Evolutionary conservation across 1,140 invertebrate species (phyloP), one percentile per base, ranked within the genome.

Genomic region (Stenopsyche tienmushanensis): DNA sequence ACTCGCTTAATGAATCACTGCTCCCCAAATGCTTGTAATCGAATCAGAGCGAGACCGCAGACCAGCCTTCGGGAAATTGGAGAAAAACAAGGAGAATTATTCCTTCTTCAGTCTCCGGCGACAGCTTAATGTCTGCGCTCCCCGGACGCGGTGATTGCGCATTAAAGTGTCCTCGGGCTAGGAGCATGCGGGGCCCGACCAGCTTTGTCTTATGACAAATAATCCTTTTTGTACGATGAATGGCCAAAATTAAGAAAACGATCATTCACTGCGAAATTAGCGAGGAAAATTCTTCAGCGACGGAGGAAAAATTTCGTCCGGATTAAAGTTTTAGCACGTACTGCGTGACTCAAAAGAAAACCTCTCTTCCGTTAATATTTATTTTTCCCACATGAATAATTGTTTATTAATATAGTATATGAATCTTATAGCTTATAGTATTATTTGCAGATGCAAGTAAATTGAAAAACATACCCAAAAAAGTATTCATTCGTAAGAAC

Each of bases 1-100:
- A 70, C 62, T 66, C 68, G 34, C 20, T 53, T 70, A 70, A 70
- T 70, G 68, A 70, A 70, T 70, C 65, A 70, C 68, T 69, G 50
- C 49, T 50, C 58, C 29, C 58, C 17, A 44, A 69, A 64, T 26
- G 55, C 34, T 62, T 57, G 29, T 69, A 69, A 69, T 69, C 67
- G 67, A 69, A 69, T 69, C 64, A 69, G 50, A 55, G n/a, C 23
- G 55, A 54, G 55, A 64, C 44, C 24, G 26, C 41, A 26, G 21
- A 23, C 15, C 47, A 49, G 15, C 15, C 47, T 17, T 26, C 42
- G 23, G 55, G 21, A 41, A 34, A 53, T 53, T 42, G 20, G 63
- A 54, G 62, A 69, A 69, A 69, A 69, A 69, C 67, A 69, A 69
- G 49, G 20, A 45, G 67, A 69, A 66, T 69, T 66, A 69, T 69